Conservation (phyloP, 2,797 vertebrate genomes). For the Merluccius polli region DNA sequence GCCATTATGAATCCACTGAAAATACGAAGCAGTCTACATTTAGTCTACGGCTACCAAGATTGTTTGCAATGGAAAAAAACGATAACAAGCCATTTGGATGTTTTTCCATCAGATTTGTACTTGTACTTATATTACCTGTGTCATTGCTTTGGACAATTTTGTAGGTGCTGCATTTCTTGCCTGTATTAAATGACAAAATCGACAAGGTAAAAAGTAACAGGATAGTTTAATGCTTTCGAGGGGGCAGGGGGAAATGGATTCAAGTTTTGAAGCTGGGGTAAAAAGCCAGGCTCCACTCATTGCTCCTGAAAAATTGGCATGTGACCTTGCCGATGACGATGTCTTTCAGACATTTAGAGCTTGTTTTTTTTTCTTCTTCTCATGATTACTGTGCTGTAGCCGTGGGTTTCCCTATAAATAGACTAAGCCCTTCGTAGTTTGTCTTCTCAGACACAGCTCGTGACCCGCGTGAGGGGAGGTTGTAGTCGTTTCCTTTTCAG, state of each 20-base stretch:
- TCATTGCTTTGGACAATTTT: conserved; percentile 39
- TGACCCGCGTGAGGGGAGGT: conserved; percentile 61
- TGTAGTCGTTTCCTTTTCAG: conserved; percentile 70
- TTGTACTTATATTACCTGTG: conserved; percentile 24
- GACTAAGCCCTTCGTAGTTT: conserved; percentile 68
- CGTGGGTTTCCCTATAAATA: conserved; percentile 78
- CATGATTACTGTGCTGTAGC: conserved; percentile 62
- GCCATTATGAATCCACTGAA: neutral
- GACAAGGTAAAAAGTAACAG: conserved; percentile 42
- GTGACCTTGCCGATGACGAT: conserved; percentile 51
- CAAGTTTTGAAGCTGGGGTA: conserved; percentile 34
- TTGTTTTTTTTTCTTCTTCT: conserved; percentile 22
- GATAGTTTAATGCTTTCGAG: conserved; percentile 47
- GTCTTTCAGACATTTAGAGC: conserved; percentile 53
- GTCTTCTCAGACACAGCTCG: conserved; percentile 51
- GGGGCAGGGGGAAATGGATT: conserved; percentile 39
- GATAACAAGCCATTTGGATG: neutral
- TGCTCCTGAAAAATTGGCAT: conserved; percentile 49
- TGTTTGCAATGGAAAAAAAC: neutral
- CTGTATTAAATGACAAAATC: conserved; percentile 49
- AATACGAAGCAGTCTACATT: neutral
- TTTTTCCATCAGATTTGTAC: neutral
- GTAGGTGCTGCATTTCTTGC: conserved; percentile 35
- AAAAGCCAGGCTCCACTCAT: conserved; percentile 32
- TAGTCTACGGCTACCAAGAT: neutral